Base-by-base conservation (phyloP, 2,888 invertebrate species). In the Auanema sp. region DNA sequence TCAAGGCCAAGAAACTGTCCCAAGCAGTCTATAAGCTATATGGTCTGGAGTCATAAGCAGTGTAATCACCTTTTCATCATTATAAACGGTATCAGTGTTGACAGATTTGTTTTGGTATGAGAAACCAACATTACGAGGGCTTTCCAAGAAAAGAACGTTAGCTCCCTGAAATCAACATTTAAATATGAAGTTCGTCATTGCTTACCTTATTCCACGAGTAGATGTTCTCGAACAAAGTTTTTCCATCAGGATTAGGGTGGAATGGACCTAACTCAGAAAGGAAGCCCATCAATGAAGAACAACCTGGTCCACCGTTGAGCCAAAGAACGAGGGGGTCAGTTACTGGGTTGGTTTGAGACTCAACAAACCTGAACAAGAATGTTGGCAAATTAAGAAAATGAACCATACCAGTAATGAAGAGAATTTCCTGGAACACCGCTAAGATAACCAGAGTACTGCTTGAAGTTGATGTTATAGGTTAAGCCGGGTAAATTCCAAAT, bases 111-210 rank as follows among this genome's bases (percentile, higher is more conserved):
- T 66, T 65, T 76, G 76, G 24, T 69, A 71, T 10, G 87, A 87
- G 75, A 84, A 87, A 1, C 87, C 87, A 54, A 87, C 87, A 58
- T 86, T 85, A 40, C 86, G 85, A 25, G 87, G 87, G 1, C 86
- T 83, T 75, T 87, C 87, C 65, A 87, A 68, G 75, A 85, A 87
- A 55, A 87, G 58, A 67, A 87, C 83, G 74, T 87, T 87, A 16
- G 86, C 85, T n/a, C 84, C 71, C 85, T 86, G 40, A 43, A 68
- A 57, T 12, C 14, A 14, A 12, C 33, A 49, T 52, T 54, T 24
- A 25, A 16, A 6, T 10, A 23, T 11, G 1, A 14, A 12, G 25
- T 8, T 21, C 68, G 21, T n/a, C 24, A 47, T 14, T 16, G 16
- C 50, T 12, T 33, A 79, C 83, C 72, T 83, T 84, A 60, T 84